These are phyloP conservation scores for Pogona vitticeps DNA, from an alignment of 2,113 vertebrate species.

Conservation along the genomic window DNA sequence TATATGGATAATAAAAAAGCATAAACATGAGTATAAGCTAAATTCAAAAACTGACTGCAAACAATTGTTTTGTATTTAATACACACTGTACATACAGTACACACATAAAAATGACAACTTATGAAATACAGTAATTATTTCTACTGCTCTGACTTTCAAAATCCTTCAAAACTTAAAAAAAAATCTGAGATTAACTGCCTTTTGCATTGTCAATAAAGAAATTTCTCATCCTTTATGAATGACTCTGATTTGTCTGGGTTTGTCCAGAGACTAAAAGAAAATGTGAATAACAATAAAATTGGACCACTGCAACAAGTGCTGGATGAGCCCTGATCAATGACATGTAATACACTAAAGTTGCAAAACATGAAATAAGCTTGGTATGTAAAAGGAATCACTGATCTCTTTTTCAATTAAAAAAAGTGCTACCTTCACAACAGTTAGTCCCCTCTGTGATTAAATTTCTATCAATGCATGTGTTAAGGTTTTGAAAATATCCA, in stretches of 20 bases:
- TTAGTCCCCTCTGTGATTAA: slow-evolving; percentile 53
- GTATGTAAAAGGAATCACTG: slow-evolving; percentile 57
- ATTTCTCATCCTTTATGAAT: slow-evolving; percentile 66
- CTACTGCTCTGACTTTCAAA: slow-evolving; percentile 75
- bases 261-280: slow-evolving; percentile 58
- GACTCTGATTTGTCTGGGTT: slow-evolving; percentile 50
- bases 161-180: slow-evolving; percentile 66
- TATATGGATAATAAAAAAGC: slow-evolving; percentile 72
- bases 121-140: slow-evolving; percentile 56
- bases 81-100: slow-evolving; percentile 64
- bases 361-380: slow-evolving; percentile 54
- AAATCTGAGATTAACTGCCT: slow-evolving; percentile 64
- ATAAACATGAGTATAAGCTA: slow-evolving; percentile 65
- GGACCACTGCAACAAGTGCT: slow-evolving; percentile 64
- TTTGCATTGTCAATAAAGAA: slow-evolving; percentile 39
- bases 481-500: slow-evolving; percentile 75
- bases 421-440: slow-evolving; percentile 48
- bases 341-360: slow-evolving; percentile 49
- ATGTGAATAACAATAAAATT: slow-evolving; percentile 65
- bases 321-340: slow-evolving; percentile 53
- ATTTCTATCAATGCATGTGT: slow-evolving; percentile 59
- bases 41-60: slow-evolving; percentile 61
- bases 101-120: slow-evolving; percentile 65
- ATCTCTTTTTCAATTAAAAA: slow-evolving; percentile 42
- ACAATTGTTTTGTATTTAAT: slow-evolving; percentile 57